Evolutionary conservation across 2,113 vertebrate genomes (phyloP).

Genomic region (Clupea harengus): DNA sequence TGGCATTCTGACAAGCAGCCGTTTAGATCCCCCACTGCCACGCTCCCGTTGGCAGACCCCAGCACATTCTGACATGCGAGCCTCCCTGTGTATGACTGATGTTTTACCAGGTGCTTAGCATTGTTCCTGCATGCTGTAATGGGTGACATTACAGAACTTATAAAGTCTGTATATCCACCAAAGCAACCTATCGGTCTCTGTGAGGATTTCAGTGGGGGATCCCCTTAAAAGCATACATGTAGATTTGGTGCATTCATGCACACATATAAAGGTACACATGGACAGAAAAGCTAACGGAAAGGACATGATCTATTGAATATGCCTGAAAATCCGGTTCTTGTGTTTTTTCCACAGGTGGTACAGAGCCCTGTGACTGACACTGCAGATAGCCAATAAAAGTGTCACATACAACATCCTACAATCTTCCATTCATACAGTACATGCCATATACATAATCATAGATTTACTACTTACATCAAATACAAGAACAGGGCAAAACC

Average conservation of each 20-base stretch:
- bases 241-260: neutral
- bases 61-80: neutral
- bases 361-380: neutral
- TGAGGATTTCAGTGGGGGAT: neutral
- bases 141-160: neutral
- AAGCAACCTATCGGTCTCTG: neutral
- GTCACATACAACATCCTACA: no score
- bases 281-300: neutral
- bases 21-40: neutral
- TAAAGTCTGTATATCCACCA: neutral
- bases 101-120: neutral
- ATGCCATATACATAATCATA: neutral
- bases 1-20: slow-evolving; percentile 9
- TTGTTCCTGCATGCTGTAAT: slow-evolving; percentile 6
- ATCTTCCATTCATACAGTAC: neutral
- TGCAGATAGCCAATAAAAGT: neutral
- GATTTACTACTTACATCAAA: no score
- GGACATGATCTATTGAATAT: neutral
- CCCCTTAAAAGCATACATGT: neutral
- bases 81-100: neutral
- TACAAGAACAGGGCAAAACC: no score
- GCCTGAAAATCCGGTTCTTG: neutral
- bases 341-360: neutral
- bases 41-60: neutral
- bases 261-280: neutral